phyloP scores from a whole-genome alignment of 2,797 vertebrate species.

The Phataginus tetradactyla region DNA sequence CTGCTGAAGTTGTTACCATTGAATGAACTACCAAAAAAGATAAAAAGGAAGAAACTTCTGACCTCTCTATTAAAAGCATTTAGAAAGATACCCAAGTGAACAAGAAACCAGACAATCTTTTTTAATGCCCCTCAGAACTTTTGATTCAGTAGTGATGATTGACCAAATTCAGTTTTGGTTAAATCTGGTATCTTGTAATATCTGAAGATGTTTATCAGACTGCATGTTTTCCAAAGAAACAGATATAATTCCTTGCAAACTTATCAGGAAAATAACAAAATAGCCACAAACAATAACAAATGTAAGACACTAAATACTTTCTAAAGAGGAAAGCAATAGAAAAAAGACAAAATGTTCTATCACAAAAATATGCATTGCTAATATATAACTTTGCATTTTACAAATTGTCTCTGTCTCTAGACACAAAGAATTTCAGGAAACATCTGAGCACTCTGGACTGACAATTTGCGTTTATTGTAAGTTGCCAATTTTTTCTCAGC shows the following conservation, averaged over 20 bases:
- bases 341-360: conserved; percentile 45
- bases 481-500: not conserved
- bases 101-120: not conserved
- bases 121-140: not conserved
- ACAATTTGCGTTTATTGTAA: conserved; percentile 34
- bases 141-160: not conserved
- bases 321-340: conserved; percentile 40
- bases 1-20: not conserved
- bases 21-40: conserved; percentile 9
- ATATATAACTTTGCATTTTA: conserved; percentile 51
- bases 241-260: conserved; percentile 39
- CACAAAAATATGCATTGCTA: conserved; percentile 51
- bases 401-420: conserved; percentile 40
- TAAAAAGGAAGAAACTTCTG: not conserved
- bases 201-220: conserved; percentile 18
- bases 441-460: not conserved
- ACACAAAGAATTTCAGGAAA: conserved; percentile 55
- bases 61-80: not conserved
- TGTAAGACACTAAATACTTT: conserved; percentile 42
- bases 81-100: not conserved
- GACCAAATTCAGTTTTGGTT: not conserved
- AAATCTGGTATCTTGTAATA: conserved; percentile 9
- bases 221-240: conserved; percentile 48
- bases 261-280: conserved; percentile 53
- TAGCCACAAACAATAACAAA: conserved; percentile 59